phyloP scores from a whole-genome alignment of 2,797 vertebrate genomes.

The Mormyrus hasselquistii region DNA sequence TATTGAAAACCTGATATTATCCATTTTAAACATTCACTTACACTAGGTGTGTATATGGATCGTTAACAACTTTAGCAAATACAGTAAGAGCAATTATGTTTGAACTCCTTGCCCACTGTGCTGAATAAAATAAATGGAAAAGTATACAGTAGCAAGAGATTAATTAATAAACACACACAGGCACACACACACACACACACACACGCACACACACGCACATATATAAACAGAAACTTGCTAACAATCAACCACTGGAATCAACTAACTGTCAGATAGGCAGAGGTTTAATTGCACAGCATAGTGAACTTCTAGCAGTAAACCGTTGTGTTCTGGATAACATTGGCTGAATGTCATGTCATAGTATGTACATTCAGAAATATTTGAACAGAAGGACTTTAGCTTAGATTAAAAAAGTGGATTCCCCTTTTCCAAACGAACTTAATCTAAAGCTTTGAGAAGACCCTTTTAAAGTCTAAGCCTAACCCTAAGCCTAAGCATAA shows the following conservation, averaged over 20 bases:
- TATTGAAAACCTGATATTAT: background rate
- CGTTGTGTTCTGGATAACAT: background rate
- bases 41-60: background rate
- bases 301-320: background rate
- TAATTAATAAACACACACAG: background rate
- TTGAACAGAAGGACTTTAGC: background rate
- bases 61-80: background rate
- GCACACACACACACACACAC: background rate
- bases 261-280: background rate
- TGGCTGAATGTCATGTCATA: background rate
- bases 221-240: background rate
- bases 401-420: background rate
- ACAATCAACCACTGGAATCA: background rate
- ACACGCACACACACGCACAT: background rate
- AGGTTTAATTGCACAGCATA: background rate
- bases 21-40: background rate
- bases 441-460: background rate
- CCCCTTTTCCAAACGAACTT: background rate
- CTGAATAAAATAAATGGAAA: background rate
- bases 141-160: background rate
- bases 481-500: background rate
- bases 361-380: background rate
- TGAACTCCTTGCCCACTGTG: background rate
- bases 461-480: background rate
- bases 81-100: background rate